phyloP scores from a whole-genome alignment of 2,888 invertebrate species.

The Spilarctia lutea region DNA sequence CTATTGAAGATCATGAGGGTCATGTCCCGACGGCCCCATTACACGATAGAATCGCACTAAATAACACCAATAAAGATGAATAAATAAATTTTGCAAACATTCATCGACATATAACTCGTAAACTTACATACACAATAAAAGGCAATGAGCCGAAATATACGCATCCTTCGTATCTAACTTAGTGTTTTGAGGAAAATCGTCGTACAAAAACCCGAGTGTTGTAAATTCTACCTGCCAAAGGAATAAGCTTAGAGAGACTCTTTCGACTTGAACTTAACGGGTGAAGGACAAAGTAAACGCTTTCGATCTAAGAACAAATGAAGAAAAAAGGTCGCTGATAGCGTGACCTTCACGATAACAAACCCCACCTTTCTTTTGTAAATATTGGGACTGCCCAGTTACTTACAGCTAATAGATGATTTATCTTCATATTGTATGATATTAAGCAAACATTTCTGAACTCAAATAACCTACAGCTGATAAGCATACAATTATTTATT shows the following conservation, averaged over 20 bases:
- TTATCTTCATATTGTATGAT: neutral
- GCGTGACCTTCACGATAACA: neutral
- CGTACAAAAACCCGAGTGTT: constrained; percentile 1
- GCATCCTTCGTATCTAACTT: constrained; percentile 11
- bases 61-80: neutral
- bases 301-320: constrained; percentile 5
- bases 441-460: neutral
- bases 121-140: neutral
- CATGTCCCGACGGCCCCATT: neutral
- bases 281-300: constrained; percentile 25
- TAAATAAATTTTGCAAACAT: neutral
- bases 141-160: constrained; percentile 14
- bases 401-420: neutral
- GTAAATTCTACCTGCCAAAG: constrained; percentile 14
- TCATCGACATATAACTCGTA: constrained; percentile 1
- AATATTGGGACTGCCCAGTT: neutral
- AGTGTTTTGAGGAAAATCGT: constrained; percentile 15
- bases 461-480: neutral
- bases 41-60: neutral
- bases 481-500: neutral
- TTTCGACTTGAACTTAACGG: neutral
- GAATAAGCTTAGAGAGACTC: constrained; percentile 11
- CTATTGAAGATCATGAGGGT: neutral
- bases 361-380: neutral
- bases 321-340: constrained; percentile 21